Base-by-base conservation (phyloP, 2,797 vertebrate species). In the Xenopus petersii region DNA sequence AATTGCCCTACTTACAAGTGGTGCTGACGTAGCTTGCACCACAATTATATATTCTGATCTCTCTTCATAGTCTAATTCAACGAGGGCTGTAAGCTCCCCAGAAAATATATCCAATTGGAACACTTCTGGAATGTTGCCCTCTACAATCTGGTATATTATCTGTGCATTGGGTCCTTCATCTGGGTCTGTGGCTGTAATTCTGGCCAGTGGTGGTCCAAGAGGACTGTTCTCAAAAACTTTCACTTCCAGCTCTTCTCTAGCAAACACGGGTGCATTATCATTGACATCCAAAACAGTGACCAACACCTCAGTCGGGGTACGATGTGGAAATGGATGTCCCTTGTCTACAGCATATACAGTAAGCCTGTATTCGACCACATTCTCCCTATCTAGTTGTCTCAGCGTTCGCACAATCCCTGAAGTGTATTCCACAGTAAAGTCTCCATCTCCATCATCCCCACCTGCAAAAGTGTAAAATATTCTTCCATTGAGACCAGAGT, bases 71-170 rank as follows among this genome's bases (percentile, higher is more conserved):
- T 99, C 97, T 79, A 99, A 84, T 81, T 99, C 97, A 30, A 92
- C 92, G 60, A 99, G 78, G 0, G 96, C 93, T 0, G 95, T 98
- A 75, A 99, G 88, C 81, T 99, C 97, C 2, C 97, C 97, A 0
- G 96, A 96, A 88, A 98, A 99, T 82, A 98, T 99, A 77, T 98
- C 97, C 67, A 99, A 83, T 83, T 98, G 97, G 81, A 99, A 98
- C 68, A 96, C 91, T 84, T 99, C 97, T 0, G 97, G 97, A 81
- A 99, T 97, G 87, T 99, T 99, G 15, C 97, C 97, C 79, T 99
- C 97, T 42, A 99, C 95, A 0, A 99, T 98, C 84, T 99, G 97
- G 84, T 98, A 99, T 96, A 98, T 98, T 71, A 99, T 95, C 85
- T 98, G 96, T 2, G 97, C 97, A 0, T 99, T 99, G 71, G 94